phyloP scores from a whole-genome alignment of 2,888 invertebrate genomes.

The Pteria penguin region DNA sequence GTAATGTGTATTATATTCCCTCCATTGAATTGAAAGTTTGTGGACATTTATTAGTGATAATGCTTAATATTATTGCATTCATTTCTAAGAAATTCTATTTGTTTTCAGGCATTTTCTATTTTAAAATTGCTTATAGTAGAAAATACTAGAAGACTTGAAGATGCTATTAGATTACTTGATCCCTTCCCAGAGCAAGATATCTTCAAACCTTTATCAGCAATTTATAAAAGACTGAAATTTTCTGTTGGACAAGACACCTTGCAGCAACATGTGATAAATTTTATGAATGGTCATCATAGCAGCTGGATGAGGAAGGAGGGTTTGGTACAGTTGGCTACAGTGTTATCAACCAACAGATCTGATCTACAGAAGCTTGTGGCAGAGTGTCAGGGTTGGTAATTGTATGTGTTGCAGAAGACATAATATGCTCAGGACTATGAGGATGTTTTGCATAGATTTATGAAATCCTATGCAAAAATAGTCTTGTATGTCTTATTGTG shows the following conservation, averaged over 20 bases:
- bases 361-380: constrained; percentile 1
- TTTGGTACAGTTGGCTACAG: constrained; percentile 15
- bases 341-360: neutral
- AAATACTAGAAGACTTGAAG: constrained; percentile 51
- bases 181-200: constrained; percentile 66
- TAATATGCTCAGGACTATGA: no score
- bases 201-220: constrained; percentile 46
- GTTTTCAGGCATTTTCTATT: constrained; percentile 51
- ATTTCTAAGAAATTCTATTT: no score
- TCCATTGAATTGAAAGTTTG: no score
- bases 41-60: no score
- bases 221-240: constrained; percentile 63
- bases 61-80: no score
- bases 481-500: no score
- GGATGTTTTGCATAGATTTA: no score
- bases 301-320: constrained; percentile 20
- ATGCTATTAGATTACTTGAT: constrained; percentile 62
- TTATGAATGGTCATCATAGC: neutral
- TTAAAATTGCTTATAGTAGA: constrained; percentile 65
- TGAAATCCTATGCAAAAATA: no score
- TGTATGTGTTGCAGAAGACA: no score
- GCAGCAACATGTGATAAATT: constrained; percentile 48
- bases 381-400: constrained; percentile 3
- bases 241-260: constrained; percentile 52
- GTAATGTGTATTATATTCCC: no score